Conservation (phyloP, 2,113 vertebrate genomes). For the Lepus americanus region DNA sequence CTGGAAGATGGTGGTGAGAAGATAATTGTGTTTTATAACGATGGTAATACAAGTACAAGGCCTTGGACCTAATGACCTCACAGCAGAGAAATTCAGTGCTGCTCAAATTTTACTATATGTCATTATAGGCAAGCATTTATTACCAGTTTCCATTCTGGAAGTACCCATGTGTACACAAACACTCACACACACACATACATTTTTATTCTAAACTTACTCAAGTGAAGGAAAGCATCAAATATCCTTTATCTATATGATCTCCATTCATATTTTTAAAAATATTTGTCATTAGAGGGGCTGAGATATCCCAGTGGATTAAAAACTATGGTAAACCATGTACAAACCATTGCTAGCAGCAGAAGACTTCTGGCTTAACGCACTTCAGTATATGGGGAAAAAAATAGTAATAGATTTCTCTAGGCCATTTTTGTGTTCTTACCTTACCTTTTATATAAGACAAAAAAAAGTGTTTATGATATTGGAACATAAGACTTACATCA, state of each 20-base stretch:
- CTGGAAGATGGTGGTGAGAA: not conserved
- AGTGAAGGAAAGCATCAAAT: not conserved
- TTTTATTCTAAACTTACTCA: not conserved
- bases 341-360: not conserved
- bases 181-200: not conserved
- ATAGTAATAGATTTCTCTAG: not conserved
- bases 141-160: not conserved
- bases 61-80: not conserved
- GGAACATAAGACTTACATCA: slow-evolving; percentile 6
- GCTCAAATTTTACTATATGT: not conserved
- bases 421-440: not conserved
- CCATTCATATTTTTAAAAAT: not conserved
- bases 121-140: not conserved
- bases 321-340: not conserved
- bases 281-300: not conserved
- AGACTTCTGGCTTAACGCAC: not conserved
- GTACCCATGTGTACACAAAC: not conserved
- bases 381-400: not conserved
- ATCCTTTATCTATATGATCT: not conserved
- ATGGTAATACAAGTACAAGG: not conserved
- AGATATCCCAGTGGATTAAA: not conserved
- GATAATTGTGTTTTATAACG: not conserved
- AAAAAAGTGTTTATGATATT: slow-evolving; percentile 46
- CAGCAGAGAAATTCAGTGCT: not conserved
- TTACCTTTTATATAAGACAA: slow-evolving; percentile 45